Conservation (phyloP, 1,140 invertebrate species). For the Dreissena polymorpha region DNA sequence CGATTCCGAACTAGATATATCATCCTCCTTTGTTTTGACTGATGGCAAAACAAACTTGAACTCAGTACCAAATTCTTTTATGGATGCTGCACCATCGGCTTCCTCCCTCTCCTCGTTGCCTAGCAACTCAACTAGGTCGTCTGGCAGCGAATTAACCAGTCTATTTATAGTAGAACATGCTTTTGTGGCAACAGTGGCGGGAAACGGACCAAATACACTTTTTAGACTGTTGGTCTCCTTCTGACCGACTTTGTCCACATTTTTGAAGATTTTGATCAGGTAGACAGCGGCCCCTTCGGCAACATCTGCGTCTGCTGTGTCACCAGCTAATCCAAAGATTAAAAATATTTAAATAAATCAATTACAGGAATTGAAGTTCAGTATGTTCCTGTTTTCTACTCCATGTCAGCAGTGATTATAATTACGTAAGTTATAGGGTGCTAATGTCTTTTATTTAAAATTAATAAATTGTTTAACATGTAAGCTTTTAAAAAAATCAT, state of each 20-base stretch:
- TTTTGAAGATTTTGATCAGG: constrained; percentile 83
- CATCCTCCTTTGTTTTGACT: constrained; percentile 29
- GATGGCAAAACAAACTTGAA: constrained; percentile 70
- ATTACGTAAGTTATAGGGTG: no score
- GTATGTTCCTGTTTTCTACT: constrained; percentile 10
- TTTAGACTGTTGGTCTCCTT: constrained; percentile 70
- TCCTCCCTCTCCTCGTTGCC: constrained; percentile 62
- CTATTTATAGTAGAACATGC: constrained; percentile 72
- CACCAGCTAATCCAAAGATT: constrained; percentile 72
- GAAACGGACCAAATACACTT: constrained; percentile 76
- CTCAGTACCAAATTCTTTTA: constrained; percentile 73
- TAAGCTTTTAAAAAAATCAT: no score
- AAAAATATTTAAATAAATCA: not conserved
- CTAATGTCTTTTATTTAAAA: no score
- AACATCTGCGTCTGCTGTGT: constrained; percentile 81
- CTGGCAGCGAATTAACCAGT: constrained; percentile 73
- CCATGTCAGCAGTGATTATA: no score
- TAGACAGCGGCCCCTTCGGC: constrained; percentile 85
- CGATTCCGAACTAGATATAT: constrained; percentile 66
- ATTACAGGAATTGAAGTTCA: no score
- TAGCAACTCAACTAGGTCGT: constrained; percentile 58
- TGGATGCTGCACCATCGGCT: constrained; percentile 65
- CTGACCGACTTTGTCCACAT: constrained; percentile 82
- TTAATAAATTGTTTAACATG: no score
- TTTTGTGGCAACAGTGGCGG: constrained; percentile 72